phyloP scores from a whole-genome alignment of 2,797 vertebrate species.

The Spatula clypeata region DNA sequence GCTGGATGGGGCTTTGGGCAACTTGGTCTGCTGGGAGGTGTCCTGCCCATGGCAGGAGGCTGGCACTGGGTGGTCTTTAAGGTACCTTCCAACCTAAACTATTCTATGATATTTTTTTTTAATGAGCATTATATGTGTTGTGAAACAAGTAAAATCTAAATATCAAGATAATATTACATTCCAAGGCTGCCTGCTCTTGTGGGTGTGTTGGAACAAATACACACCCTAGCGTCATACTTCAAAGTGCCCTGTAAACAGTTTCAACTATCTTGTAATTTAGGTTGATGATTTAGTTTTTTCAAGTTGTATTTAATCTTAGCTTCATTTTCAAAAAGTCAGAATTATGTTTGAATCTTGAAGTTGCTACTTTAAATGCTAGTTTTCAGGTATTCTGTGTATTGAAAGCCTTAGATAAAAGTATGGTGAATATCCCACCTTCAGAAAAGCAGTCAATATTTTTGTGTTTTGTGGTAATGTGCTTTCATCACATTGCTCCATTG shows the following conservation, averaged over 20 bases:
- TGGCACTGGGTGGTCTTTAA: no score
- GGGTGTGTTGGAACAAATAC: neutral
- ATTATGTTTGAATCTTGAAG: neutral
- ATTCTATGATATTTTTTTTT: neutral
- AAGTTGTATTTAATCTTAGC: neutral
- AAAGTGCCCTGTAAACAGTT: neutral
- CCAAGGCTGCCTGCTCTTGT: slow-evolving; percentile 13
- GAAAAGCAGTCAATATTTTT: neutral
- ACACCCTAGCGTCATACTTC: neutral
- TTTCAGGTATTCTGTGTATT: neutral
- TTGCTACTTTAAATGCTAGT: neutral
- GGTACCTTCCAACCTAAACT: no score
- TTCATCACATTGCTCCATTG: neutral
- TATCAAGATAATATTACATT: neutral
- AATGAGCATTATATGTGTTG: neutral
- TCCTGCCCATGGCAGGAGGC: no score
- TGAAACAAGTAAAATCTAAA: slow-evolving; percentile 6
- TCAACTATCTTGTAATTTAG: neutral
- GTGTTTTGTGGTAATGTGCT: neutral
- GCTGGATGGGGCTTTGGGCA: no score
- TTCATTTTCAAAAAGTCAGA: neutral
- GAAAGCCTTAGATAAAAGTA: neutral
- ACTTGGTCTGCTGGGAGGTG: no score
- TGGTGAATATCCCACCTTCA: neutral
- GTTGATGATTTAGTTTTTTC: neutral